Evolutionary conservation across 92 coral and sea anemone genomes (phyloP), one percentile per base, ranked within the genome.

Genomic region (Zoanthus sociatus): DNA sequence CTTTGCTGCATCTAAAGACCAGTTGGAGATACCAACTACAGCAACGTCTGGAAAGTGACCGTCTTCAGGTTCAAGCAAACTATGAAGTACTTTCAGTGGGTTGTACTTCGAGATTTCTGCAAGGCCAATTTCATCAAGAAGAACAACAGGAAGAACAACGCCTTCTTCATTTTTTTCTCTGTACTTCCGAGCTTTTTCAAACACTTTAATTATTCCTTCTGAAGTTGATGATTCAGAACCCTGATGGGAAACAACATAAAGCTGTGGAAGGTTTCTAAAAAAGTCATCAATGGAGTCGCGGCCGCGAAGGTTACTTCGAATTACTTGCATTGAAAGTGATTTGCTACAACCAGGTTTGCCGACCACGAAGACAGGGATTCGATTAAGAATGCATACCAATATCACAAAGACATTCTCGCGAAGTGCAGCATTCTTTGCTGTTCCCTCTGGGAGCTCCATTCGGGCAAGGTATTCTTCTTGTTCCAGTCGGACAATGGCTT

Each of bases 271-370:
- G 10, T 86, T 63, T 89, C 89, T 95, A 51, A 97, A 92, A 37
- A 95, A 93, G 11, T 87, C 81, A 81, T 97, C 99, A 78, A 88
- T 90, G 17, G 97, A 91, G 76, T 97, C 98, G 44, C 93, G 92
- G 17, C 99, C 99, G 10, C 99, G 94, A 16, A 97, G 88, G 76
- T 95, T 97, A 86, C 97, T 97, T 78, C 98, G 72, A 73, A 97
- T 97, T 47, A 97, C 83, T 78, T 97, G 99, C 94, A 97, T 95
- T 21, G 99, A 97, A 60, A 97, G 92, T 48, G 99, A 97, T 71
- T 97, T 97, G 79, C 99, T 97, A 83, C 99, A 97, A 21, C 99
- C 99, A 31, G 99, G 99, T 63, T 97, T 97, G 47, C 99, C 99
- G 48, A 97, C 98, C 15, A 97, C 98, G 72, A 97, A 97, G 48